Evolutionary conservation across 2,888 invertebrate genomes (phyloP).

Genomic region (Conistra vaccinii): DNA sequence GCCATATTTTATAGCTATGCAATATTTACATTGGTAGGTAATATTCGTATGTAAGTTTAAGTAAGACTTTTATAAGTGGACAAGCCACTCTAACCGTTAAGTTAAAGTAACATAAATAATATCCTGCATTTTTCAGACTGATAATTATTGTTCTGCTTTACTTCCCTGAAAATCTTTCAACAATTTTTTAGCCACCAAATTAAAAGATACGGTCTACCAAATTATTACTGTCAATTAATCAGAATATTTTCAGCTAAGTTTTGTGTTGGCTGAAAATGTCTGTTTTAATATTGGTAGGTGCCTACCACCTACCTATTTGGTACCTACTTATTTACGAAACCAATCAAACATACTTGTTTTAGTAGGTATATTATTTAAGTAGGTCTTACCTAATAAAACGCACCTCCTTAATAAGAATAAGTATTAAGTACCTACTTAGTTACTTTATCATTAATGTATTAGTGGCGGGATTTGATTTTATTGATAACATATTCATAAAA

Average conservation of each 20-base stretch:
- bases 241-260: not conserved
- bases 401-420: too few relatives aligned
- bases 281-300: not conserved
- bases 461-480: too few relatives aligned
- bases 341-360: not conserved
- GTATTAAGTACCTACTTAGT: too few relatives aligned
- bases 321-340: not conserved
- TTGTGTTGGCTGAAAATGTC: not conserved
- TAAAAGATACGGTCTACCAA: too few relatives aligned
- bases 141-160: not conserved
- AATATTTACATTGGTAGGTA: conserved; percentile 22
- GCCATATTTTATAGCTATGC: conserved; percentile 32
- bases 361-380: not conserved
- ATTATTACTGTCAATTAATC: too few relatives aligned
- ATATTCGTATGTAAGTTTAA: not conserved
- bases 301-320: not conserved
- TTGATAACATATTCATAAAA: too few relatives aligned
- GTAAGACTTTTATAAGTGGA: not conserved
- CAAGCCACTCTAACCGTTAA: not conserved
- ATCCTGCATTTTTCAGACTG: not conserved
- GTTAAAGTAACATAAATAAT: not conserved
- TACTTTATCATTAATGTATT: too few relatives aligned
- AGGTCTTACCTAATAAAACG: not conserved
- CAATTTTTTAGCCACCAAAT: not conserved
- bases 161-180: not conserved